Base-by-base conservation (phyloP, 2,888 invertebrate species). In the Heliothis peltigera region DNA sequence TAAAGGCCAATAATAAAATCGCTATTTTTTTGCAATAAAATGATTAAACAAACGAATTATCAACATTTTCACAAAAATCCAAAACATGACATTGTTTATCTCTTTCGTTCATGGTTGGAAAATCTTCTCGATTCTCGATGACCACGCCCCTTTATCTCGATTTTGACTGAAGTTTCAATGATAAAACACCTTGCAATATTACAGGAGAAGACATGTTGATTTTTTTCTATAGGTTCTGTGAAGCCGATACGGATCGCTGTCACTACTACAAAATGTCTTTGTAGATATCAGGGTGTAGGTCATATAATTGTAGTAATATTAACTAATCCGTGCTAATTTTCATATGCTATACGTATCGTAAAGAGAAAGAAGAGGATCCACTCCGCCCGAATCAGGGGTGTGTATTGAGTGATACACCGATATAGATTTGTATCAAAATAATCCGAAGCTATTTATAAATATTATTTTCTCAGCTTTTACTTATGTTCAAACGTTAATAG, bases 361-460 rank as follows among this genome's bases (percentile, higher is more conserved):
- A 89, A 90, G 84, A 89, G 79, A 88, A 91, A 91, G 92, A 93
- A 93, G 92, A 93, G 92, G 92, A 93, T 92, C 88, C 86, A 87
- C 86, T 90, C 89, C 93, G 92, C 94, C 93, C 92, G 89, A 92
- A 88, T 89, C 91, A 92, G 91, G 95, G 95, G 95, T 95, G 95
- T 95, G 95, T 95, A 93, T 93, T 90, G 88, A 91, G 92, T 93
- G 93, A 91, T 91, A 90, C 90, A 92, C 93, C 90, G 88, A 92
- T 92, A 88, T 93, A 94, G 92, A 94, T 91, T 93, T 92, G 94
- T 94, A 94, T 95, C 94, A 95, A 95, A 95, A 94, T 95, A 95
- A 94, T 95, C 92, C 88, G 82, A 92, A 95, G 94, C 95, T 95
- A 95, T 95, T 95, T 95, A 95, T 95, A 95, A 95, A 95, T 95